Evolutionary conservation across 2,888 invertebrate species (phyloP), one percentile per base, ranked within the genome.

Genomic region (Agrotis ipsilon): DNA sequence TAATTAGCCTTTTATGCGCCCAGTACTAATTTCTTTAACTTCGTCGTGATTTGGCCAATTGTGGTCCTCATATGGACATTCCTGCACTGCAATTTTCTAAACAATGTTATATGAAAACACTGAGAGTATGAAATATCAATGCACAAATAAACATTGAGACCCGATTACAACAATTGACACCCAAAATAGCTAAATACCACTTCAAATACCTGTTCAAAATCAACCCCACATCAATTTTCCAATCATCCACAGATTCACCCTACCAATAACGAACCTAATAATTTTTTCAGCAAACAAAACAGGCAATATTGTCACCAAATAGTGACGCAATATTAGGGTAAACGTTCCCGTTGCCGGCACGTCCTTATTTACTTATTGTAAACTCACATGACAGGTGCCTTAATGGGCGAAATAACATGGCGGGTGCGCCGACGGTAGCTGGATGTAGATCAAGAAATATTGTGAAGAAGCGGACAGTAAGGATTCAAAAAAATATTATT

Each of bases 321-420:
- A 95, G 92, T 93, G 88, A 87, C 89, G 93, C 90, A 94, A 94
- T 95, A 94, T 94, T 91, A 92, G 92, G 93, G 92, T 92, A 91
- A 92, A 87, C 89, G 90, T 89, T 87, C 90, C 91, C 83, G 87
- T 88, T 82, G 88, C 89, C 75, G 85, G 88, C 92, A 88, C 91
- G 91, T 91, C 91, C 93, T 92, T 96, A 95, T 96, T 96, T 96
- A 96, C 96, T 95, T 95, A 95, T 94, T 95, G 96, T 95, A 95
- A 95, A 95, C 96, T 95, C 94, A 93, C 94, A 95, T 96, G 96
- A 96, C 96, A 96, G 96, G 94, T 94, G 90, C 93, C 95, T 92
- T 96, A 96, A 96, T 96, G 89, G 94, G 93, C 89, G 90, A 90
- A 94, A 94, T 96, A 94, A 96, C 96, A 94, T 94, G 96, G 93